These are phyloP conservation scores for Papio anubis DNA, from an alignment of 2,113 vertebrate species.

Conservation along the genomic window DNA sequence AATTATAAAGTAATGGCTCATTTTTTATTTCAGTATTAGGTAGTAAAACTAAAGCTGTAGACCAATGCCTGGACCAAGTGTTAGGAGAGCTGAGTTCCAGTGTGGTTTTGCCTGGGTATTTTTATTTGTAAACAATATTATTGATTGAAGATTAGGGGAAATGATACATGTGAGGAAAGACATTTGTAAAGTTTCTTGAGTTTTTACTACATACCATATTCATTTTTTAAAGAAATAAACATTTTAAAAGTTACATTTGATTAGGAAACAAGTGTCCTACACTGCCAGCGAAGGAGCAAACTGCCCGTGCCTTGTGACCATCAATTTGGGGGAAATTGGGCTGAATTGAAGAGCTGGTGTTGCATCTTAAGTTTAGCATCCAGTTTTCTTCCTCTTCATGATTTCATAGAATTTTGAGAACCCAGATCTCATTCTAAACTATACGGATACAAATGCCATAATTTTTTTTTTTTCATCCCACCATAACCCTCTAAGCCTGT, in stretches of 20 bases:
- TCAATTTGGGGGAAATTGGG: not conserved
- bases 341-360: not conserved
- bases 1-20: not conserved
- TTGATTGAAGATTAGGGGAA: not conserved
- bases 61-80: not conserved
- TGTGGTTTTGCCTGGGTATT: conserved; percentile 6
- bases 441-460: not conserved
- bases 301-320: not conserved
- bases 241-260: not conserved
- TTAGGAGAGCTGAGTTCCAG: not conserved
- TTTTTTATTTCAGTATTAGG: not conserved
- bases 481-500: not conserved
- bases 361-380: not conserved
- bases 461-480: not conserved
- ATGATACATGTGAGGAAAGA: not conserved
- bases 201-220: not conserved
- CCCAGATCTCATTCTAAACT: not conserved
- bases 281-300: not conserved
- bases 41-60: not conserved
- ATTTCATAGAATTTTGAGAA: not conserved
- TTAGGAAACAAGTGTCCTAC: not conserved
- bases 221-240: not conserved
- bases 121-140: not conserved
- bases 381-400: not conserved
- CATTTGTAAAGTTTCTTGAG: not conserved